A percentile compares a stretch with the other conserved stretches of the same genome.
Evolutionary conservation across 2,797 vertebrate species (phyloP).

Genomic region (Brachymystax lenok): DNA sequence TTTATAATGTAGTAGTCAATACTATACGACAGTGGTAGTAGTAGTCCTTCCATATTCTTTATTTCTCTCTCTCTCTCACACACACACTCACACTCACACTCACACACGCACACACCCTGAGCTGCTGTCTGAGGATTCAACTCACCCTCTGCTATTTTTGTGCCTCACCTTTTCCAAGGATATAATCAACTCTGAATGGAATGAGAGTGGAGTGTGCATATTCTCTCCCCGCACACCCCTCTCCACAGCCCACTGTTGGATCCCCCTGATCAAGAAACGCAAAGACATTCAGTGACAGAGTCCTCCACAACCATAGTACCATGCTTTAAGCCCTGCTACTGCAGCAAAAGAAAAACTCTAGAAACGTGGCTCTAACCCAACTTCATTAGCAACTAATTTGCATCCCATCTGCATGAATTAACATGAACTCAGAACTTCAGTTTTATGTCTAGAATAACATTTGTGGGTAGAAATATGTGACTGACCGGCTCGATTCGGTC

Average conservation of each 20-base stretch:
- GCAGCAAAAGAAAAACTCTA: neutral
- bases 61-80: neutral
- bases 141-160: constrained; percentile 8
- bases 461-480: neutral
- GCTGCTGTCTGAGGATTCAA: neutral
- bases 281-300: neutral
- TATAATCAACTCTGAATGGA: constrained; percentile 37
- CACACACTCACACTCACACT: too few species aligned
- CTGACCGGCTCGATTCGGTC: too few species aligned
- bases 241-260: neutral
- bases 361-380: neutral
- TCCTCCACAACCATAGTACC: too few species aligned
- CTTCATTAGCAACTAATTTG: constrained; percentile 51
- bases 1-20: neutral
- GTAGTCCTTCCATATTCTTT: neutral
- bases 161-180: constrained; percentile 25
- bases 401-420: constrained; percentile 53
- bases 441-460: neutral
- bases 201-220: neutral
- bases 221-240: neutral
- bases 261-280: neutral
- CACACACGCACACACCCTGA: too few species aligned
- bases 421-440: constrained; percentile 21
- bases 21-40: neutral
- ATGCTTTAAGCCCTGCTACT: neutral